A percentile compares a stretch with the other conserved stretches of the same genome.
Evolutionary conservation across 2,113 vertebrate species (phyloP).

Genomic region (Anhinga anhinga): DNA sequence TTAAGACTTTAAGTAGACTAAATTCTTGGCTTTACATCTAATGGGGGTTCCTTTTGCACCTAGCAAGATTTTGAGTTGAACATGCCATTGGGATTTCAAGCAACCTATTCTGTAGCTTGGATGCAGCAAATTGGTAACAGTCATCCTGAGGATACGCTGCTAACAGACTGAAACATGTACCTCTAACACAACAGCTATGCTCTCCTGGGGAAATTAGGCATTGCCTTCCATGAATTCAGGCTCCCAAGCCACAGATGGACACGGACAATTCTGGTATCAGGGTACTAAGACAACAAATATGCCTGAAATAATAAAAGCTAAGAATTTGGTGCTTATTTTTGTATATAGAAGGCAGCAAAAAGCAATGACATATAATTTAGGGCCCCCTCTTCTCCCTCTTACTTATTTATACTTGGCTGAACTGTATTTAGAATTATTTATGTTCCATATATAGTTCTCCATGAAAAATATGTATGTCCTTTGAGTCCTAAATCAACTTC

Average conservation of each 20-base stretch:
- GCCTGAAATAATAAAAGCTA: neutral
- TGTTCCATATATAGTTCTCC: neutral
- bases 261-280: neutral
- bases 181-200: neutral
- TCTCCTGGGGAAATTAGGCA: neutral
- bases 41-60: neutral
- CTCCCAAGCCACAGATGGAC: neutral
- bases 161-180: neutral
- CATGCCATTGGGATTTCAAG: neutral
- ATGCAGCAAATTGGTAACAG: neutral
- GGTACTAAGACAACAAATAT: neutral
- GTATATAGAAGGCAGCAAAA: neutral
- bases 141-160: neutral
- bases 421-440: constrained; percentile 10
- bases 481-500: neutral
- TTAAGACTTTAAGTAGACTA: neutral
- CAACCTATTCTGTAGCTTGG: neutral
- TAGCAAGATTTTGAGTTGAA: neutral
- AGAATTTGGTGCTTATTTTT: neutral
- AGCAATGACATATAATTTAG: neutral
- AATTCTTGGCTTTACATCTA: neutral
- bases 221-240: neutral
- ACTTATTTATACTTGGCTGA: neutral
- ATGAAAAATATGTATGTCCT: neutral
- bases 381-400: neutral